phyloP scores from a whole-genome alignment of 30 jellyfish, hydroid and myxozoan species.

The Cassiopea andromeda region DNA sequence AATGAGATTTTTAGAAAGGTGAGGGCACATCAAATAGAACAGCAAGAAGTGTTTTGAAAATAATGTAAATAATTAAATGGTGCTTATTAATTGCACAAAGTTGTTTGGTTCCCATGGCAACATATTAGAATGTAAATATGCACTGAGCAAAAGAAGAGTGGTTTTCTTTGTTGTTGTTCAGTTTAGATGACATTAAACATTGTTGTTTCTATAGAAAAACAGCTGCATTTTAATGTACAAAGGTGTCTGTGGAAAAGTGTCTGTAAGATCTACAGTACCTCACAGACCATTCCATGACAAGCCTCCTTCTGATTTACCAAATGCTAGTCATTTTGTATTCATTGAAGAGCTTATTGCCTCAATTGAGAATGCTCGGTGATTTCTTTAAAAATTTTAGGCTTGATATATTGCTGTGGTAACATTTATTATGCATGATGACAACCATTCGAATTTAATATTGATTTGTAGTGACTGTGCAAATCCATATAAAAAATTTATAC shows the following conservation, averaged over 20 bases:
- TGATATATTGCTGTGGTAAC: conserved; percentile 4
- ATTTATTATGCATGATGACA: background rate
- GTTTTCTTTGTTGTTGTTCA: background rate
- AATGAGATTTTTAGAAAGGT: too few species aligned
- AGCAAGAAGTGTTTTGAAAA: too few species aligned
- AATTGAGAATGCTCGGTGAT: background rate
- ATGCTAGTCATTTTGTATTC: too few species aligned
- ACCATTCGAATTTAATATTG: background rate
- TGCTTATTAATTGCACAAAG: too few species aligned
- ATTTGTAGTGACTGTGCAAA: background rate
- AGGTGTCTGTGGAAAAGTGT: background rate
- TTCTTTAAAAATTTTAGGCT: background rate
- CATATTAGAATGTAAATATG: background rate
- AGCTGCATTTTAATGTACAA: background rate
- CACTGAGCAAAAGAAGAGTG: background rate
- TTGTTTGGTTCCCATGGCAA: background rate
- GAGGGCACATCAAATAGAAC: too few species aligned
- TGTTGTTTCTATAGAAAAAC: background rate
- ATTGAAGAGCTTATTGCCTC: too few species aligned
- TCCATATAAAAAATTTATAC: conserved; percentile 27
- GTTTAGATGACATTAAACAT: background rate
- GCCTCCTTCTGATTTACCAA: too few species aligned
- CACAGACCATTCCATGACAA: background rate
- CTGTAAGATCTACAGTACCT: background rate
- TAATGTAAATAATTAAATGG: too few species aligned